phyloP scores from a whole-genome alignment of 2,797 vertebrate genomes.

The Hemitrygon akajei region DNA sequence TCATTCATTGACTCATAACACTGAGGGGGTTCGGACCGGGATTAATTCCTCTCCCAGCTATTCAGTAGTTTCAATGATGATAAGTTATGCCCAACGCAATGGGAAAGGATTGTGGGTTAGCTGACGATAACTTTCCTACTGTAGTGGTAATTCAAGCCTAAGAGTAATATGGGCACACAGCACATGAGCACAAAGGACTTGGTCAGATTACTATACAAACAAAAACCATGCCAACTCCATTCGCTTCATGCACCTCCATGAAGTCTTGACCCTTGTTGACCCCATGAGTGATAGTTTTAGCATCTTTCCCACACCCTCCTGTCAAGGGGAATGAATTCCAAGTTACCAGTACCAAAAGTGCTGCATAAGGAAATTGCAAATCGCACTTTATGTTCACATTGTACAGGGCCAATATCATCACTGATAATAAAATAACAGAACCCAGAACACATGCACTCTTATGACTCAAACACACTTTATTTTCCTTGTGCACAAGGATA shows the following conservation, averaged over 20 bases:
- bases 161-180: conserved; percentile 81
- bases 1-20: neutral
- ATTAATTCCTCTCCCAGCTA: neutral
- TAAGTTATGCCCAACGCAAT: neutral
- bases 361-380: neutral
- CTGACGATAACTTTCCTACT: conserved; percentile 90
- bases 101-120: too few relatives aligned
- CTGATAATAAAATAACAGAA: too few relatives aligned
- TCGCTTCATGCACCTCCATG: neutral
- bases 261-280: neutral
- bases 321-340: neutral
- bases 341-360: neutral
- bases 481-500: too few relatives aligned
- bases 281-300: neutral
- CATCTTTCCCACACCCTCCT: neutral
- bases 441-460: too few relatives aligned
- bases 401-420: too few relatives aligned
- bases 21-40: neutral
- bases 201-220: conserved; percentile 69
- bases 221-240: neutral
- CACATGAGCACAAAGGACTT: conserved; percentile 87
- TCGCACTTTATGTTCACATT: neutral
- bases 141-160: conserved; percentile 95
- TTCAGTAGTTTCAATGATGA: neutral
- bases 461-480: too few relatives aligned